Conservation (phyloP, 2,888 invertebrate genomes). For the Acleris laterana region DNA sequence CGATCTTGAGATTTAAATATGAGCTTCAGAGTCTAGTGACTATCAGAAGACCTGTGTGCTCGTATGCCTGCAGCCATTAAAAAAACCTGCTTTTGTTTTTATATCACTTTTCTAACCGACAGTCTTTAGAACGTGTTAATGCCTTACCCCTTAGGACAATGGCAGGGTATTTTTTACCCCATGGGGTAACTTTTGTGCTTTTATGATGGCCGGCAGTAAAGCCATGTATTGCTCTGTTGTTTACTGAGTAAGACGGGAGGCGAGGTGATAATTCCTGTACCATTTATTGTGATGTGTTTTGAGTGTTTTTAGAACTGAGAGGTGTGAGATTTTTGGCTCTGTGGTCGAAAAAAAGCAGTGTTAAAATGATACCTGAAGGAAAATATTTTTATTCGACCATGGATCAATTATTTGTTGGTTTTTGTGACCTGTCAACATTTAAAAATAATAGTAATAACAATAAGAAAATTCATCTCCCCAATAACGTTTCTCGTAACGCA, state of each 20-base stretch:
- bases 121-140: conserved; percentile 32
- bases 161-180: conserved; percentile 34
- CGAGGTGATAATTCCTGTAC: conserved; percentile 34
- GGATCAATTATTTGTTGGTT: too few species aligned
- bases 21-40: too few species aligned
- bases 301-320: conserved; percentile 10
- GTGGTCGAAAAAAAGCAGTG: too few species aligned
- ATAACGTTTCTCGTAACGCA: too few species aligned
- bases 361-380: too few species aligned
- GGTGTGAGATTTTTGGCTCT: background rate
- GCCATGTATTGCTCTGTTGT: conserved; percentile 22
- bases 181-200: conserved; percentile 22
- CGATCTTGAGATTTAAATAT: too few species aligned
- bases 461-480: too few species aligned
- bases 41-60: too few species aligned
- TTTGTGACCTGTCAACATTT: too few species aligned
- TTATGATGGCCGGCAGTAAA: conserved; percentile 23
- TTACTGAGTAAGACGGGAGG: conserved; percentile 35
- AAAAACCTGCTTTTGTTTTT: background rate
- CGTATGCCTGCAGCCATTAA: background rate
- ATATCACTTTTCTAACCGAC: conserved; percentile 10
- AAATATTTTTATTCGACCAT: too few species aligned
- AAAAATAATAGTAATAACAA: too few species aligned
- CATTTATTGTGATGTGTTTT: conserved; percentile 24
- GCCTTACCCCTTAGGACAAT: conserved; percentile 37